Conservation (phyloP, 2,797 vertebrate species). For the Liasis olivaceus region DNA sequence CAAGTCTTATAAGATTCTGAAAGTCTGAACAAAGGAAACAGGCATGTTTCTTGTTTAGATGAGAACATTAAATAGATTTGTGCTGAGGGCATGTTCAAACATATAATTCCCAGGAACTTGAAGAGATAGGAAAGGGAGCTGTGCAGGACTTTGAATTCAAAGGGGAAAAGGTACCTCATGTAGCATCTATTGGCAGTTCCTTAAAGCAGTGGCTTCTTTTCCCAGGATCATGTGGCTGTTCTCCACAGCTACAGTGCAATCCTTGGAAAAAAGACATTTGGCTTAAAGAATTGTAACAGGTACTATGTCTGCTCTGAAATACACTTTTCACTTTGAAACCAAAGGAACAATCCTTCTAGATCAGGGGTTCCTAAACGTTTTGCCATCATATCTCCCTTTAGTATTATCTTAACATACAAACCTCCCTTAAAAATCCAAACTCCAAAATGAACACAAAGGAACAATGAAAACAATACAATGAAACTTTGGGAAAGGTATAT, state of each 20-base stretch:
- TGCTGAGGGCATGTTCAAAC: conserved; percentile 35
- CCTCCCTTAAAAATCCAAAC: background rate
- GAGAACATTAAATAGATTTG: conserved; percentile 51
- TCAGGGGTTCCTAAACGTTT: background rate
- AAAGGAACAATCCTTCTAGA: background rate
- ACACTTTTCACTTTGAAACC: background rate
- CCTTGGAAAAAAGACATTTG: background rate
- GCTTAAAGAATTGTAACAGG: background rate
- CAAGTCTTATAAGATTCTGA: conserved; percentile 56
- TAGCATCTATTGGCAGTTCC: background rate
- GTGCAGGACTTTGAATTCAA: background rate
- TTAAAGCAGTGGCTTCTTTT: background rate
- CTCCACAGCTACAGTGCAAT: background rate
- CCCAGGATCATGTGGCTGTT: background rate
- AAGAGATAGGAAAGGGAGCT: background rate
- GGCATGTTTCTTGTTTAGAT: conserved; percentile 47
- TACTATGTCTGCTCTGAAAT: background rate
- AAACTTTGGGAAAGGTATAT: background rate
- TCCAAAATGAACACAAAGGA: background rate
- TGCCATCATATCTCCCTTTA: background rate
- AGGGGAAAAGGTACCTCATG: background rate
- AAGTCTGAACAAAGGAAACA: conserved; percentile 41
- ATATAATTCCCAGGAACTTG: background rate
- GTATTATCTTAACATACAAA: background rate
- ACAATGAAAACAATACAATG: background rate